phyloP scores from a whole-genome alignment of 2,797 vertebrate genomes.

The Pogoniulus pusillus region DNA sequence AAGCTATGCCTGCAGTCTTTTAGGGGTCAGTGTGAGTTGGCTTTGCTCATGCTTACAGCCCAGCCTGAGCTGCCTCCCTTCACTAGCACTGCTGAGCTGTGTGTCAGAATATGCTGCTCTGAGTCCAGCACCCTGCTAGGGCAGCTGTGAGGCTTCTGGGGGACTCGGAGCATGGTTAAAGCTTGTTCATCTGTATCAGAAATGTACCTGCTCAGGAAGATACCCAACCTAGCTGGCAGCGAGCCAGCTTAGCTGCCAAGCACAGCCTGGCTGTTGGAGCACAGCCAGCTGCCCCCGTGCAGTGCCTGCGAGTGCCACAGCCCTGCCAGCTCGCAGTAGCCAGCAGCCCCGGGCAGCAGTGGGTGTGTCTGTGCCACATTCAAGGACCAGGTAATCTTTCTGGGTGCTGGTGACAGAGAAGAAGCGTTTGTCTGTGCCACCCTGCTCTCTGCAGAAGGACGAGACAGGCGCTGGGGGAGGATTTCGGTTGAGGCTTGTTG shows the following conservation, averaged over 20 bases:
- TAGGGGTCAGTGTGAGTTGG: not conserved
- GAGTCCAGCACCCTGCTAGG: not conserved
- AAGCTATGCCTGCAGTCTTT: not conserved
- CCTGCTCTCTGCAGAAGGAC: not conserved
- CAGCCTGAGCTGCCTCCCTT: not conserved
- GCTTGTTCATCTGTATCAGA: not conserved
- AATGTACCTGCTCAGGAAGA: not conserved
- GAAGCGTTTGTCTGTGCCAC: not conserved
- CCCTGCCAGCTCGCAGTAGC: not conserved
- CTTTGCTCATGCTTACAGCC: not conserved
- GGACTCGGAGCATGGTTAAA: rapidly evolving
- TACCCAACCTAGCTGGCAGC: not conserved
- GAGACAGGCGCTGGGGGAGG: not conserved
- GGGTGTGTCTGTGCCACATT: rapidly evolving
- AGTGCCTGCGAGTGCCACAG: rapidly evolving
- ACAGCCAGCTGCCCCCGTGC: not conserved
- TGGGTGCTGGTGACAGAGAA: not conserved
- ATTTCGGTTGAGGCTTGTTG: not conserved
- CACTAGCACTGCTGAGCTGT: not conserved
- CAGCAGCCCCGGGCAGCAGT: not conserved
- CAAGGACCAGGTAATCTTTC: not conserved
- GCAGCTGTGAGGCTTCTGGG: not conserved
- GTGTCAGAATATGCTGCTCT: not conserved
- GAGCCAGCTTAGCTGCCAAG: not conserved
- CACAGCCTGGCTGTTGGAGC: not conserved